Percentiles rank a stretch among this genome's conserved stretches.
Conservation (phyloP, 2,113 vertebrate genomes). For the Muntiacus reevesi region DNA sequence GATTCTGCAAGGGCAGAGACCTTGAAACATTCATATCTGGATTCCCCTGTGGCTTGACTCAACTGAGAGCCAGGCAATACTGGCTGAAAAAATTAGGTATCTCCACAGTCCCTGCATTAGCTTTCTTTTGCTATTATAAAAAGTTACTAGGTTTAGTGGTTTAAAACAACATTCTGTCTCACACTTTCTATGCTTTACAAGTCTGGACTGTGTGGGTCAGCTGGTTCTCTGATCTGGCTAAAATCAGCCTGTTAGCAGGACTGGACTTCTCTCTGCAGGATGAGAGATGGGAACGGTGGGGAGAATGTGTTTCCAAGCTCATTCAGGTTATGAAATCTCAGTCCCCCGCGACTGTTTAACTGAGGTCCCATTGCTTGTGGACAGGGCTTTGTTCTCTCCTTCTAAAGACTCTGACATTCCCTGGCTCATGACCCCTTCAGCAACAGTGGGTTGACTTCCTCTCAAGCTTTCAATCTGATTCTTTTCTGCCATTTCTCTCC, state of each 20-base stretch:
- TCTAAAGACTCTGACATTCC: not conserved
- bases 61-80: not conserved
- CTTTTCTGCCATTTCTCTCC: not conserved
- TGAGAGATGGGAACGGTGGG: not conserved
- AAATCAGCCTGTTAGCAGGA: not conserved
- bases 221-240: not conserved
- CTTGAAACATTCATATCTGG: slow-evolving; percentile 22
- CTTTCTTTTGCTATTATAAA: not conserved
- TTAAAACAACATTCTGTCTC: not conserved
- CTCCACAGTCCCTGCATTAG: not conserved
- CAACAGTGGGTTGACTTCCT: not conserved
- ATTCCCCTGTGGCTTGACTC: not conserved
- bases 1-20: slow-evolving; percentile 11
- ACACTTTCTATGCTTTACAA: not conserved
- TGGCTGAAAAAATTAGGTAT: not conserved
- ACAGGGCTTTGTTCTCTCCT: slow-evolving; percentile 3
- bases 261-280: not conserved
- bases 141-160: not conserved
- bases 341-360: not conserved
- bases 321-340: slow-evolving; percentile 16
- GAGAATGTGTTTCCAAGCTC: not conserved
- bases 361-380: not conserved
- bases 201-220: not conserved
- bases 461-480: not conserved
- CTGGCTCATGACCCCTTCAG: not conserved